Conservation (phyloP, 2,113 vertebrate genomes). For the Arvicanthis niloticus region DNA sequence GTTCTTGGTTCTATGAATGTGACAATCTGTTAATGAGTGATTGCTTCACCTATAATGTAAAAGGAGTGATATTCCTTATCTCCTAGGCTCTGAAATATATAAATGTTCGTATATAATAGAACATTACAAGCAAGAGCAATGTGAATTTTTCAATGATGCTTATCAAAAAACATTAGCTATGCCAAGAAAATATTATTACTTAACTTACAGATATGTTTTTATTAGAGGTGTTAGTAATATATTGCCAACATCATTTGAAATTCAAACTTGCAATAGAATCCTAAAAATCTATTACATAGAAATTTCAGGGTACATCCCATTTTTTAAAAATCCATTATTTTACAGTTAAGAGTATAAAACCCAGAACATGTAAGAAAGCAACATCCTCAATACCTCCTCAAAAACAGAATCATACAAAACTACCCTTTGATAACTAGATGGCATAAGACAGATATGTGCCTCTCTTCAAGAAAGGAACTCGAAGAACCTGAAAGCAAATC, state of each 20-base stretch:
- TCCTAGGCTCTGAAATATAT: neutral
- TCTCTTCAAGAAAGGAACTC: slow-evolving; percentile 38
- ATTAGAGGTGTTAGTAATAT: neutral
- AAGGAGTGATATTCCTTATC: neutral
- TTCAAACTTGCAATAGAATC: neutral
- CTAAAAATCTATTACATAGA: neutral
- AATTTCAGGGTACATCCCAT: neutral
- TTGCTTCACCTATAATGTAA: neutral
- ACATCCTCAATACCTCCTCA: neutral
- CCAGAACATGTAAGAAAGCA: neutral
- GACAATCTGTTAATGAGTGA: neutral
- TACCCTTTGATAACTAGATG: neutral
- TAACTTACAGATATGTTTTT: neutral
- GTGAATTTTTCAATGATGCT: neutral
- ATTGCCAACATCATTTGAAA: neutral
- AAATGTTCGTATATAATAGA: neutral
- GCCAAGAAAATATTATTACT: slow-evolving; percentile 17
- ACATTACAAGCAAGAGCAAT: neutral
- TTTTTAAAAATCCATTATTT: neutral
- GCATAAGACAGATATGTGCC: neutral
- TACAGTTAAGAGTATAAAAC: neutral
- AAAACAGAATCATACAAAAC: slow-evolving; percentile 15
- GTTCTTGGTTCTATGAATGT: neutral
- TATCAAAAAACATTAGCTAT: neutral
- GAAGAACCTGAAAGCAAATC: neutral